Conservation (phyloP, 2,797 vertebrate genomes). For the Dermochelys coriacea region DNA sequence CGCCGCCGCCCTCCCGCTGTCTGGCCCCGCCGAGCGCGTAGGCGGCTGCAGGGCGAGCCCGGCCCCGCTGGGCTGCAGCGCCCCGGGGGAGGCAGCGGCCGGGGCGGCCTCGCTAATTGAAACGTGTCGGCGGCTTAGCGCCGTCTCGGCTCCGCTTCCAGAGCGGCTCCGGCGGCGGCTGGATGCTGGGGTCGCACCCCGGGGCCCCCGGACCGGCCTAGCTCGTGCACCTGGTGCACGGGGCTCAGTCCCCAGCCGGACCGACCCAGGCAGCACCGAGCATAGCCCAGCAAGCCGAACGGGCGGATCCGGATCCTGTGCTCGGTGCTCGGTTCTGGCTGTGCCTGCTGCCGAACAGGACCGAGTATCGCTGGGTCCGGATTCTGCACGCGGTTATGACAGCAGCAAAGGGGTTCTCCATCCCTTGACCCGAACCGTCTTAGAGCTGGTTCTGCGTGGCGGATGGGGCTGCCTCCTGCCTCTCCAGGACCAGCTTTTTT, state of each 20-base stretch:
- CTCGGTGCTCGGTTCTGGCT: neutral
- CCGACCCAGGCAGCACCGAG: neutral
- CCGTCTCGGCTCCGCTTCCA: constrained; percentile 88
- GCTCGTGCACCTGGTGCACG: neutral
- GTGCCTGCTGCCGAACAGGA: too few species aligned
- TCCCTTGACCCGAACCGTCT: neutral
- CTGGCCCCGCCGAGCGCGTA: constrained; percentile 57
- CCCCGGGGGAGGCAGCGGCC: constrained; percentile 87
- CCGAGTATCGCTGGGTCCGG: too few species aligned
- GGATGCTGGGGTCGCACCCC: constrained; percentile 90
- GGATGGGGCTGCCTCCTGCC: neutral
- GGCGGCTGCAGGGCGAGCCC: constrained; percentile 74
- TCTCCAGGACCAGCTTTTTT: neutral
- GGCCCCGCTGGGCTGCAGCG: neutral
- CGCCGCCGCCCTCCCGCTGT: constrained; percentile 2
- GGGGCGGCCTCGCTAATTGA: constrained; percentile 90
- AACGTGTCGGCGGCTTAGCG: constrained; percentile 91
- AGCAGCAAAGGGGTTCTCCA: neutral
- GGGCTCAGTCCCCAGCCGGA: neutral
- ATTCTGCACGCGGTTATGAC: neutral
- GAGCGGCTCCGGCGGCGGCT: constrained; percentile 86
- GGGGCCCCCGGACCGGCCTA: neutral
- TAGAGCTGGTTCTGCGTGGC: neutral
- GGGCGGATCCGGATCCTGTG: neutral
- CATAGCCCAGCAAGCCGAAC: neutral